These are phyloP conservation scores for Ophioninae sp. DNA, from an alignment of 2,888 invertebrate species.

Conservation along the genomic window DNA sequence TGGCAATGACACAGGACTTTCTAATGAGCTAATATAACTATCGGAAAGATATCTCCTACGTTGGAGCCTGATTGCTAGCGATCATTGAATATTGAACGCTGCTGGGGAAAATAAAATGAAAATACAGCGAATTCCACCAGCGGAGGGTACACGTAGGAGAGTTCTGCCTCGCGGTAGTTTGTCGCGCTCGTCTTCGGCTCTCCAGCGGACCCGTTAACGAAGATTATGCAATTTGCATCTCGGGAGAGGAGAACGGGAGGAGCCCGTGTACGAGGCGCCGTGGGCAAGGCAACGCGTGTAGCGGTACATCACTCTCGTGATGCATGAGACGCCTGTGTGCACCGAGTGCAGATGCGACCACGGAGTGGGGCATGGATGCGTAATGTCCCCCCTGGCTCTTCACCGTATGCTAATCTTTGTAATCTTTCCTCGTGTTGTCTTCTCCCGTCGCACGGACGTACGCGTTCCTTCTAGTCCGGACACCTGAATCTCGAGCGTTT, in stretches of 20 bases:
- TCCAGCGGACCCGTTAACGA: conserved; percentile 57
- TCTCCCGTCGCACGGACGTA: conserved; percentile 68
- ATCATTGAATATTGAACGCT: conserved; percentile 28
- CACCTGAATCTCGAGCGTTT: neutral
- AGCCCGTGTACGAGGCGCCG: conserved; percentile 64
- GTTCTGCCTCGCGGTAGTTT: neutral
- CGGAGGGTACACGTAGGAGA: neutral
- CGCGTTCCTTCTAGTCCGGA: conserved; percentile 55
- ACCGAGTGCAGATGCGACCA: conserved; percentile 61
- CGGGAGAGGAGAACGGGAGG: conserved; percentile 19
- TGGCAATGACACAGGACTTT: conserved; percentile 45
- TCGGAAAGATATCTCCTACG: conserved; percentile 16
- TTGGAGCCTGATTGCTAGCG: conserved; percentile 40
- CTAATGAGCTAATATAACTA: conserved; percentile 32
- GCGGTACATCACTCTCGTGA: conserved; percentile 71
- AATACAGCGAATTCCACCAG: conserved; percentile 23
- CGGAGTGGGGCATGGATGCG: conserved; percentile 65
- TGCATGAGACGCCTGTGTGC: conserved; percentile 16
- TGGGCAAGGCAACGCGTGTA: conserved; percentile 74
- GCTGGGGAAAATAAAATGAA: neutral
- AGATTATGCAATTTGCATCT: conserved; percentile 72
- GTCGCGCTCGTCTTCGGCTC: conserved; percentile 18
- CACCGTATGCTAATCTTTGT: conserved; percentile 71
- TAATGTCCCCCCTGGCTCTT: conserved; percentile 71
- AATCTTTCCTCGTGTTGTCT: conserved; percentile 45